Evolutionary conservation across 2,797 vertebrate species (phyloP).

Genomic region (Hemibagrus guttatus): DNA sequence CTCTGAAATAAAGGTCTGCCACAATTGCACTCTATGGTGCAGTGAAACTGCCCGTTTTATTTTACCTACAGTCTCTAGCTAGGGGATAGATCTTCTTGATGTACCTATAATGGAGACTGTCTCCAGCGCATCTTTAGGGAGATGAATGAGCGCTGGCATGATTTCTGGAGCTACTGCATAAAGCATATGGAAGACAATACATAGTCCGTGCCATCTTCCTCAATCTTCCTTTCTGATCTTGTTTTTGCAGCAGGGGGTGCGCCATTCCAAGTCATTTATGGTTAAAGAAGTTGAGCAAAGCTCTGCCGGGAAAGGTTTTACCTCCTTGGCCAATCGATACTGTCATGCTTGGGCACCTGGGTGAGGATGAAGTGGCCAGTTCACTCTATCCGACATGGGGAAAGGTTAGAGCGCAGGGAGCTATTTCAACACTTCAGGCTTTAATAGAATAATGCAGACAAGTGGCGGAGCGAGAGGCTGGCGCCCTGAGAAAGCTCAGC

Average conservation of each 20-base stretch:
- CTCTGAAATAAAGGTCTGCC: not conserved
- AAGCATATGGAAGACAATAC: slow-evolving; percentile 32
- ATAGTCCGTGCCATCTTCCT: not conserved
- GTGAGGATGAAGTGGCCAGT: slow-evolving; percentile 38
- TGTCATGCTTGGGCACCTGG: slow-evolving; percentile 54
- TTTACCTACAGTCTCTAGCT: not conserved
- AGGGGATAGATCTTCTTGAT: not conserved
- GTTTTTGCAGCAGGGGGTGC: slow-evolving; percentile 47
- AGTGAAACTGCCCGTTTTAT: slow-evolving; percentile 19
- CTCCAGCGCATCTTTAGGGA: slow-evolving; percentile 6
- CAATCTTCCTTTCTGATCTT: slow-evolving; percentile 1
- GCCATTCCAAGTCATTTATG: slow-evolving; percentile 60
- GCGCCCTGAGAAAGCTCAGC: not conserved
- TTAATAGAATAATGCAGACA: slow-evolving; percentile 49
- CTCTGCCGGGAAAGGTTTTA: slow-evolving; percentile 52
- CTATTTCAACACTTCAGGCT: slow-evolving; percentile 51
- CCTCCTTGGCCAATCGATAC: slow-evolving; percentile 61
- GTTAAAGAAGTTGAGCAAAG: slow-evolving; percentile 59
- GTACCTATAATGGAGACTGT: slow-evolving; percentile 9
- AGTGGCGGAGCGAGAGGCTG: slow-evolving; percentile 29
- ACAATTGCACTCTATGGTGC: not conserved
- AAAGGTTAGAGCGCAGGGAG: slow-evolving; percentile 54
- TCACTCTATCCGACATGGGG: slow-evolving; percentile 2
- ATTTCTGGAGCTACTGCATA: slow-evolving; percentile 30
- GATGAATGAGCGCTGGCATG: slow-evolving; percentile 5